phyloP scores from a whole-genome alignment of 1,140 invertebrate species.

The Heliconius eleuchia region DNA sequence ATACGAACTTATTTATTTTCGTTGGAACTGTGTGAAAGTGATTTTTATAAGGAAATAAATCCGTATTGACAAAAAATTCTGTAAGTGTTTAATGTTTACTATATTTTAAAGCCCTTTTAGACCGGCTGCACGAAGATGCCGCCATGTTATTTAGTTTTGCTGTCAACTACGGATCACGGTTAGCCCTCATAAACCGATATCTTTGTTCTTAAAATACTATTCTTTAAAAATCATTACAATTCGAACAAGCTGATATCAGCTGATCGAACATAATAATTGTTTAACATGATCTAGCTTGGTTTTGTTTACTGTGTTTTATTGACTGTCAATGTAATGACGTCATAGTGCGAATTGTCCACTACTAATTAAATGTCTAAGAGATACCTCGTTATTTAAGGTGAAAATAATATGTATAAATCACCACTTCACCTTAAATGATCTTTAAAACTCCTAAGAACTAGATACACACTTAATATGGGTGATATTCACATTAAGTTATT shows the following conservation, averaged over 20 bases:
- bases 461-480: neutral
- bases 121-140: conserved; percentile 78
- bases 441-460: neutral
- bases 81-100: conserved; percentile 57
- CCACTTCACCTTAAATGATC: neutral
- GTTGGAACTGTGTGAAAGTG: conserved; percentile 55
- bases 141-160: conserved; percentile 80
- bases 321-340: conserved; percentile 76
- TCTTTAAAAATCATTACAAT: conserved; percentile 29
- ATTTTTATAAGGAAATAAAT: conserved; percentile 45
- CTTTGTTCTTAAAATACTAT: conserved; percentile 43
- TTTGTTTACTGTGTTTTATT: conserved; percentile 77
- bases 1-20: conserved; percentile 70
- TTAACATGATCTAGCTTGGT: conserved; percentile 42
- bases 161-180: conserved; percentile 72
- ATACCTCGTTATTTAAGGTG: conserved; percentile 17
- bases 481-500: neutral
- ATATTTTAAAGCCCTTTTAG: conserved; percentile 54
- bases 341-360: conserved; percentile 47
- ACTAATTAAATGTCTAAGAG: conserved; percentile 21
- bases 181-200: conserved; percentile 57
- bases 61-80: conserved; percentile 35
- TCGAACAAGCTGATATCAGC: conserved; percentile 9
- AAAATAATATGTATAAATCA: conserved; percentile 9
- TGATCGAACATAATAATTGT: conserved; percentile 15